Conservation (phyloP, 2,113 vertebrate genomes). For the Pituophis catenifer region DNA sequence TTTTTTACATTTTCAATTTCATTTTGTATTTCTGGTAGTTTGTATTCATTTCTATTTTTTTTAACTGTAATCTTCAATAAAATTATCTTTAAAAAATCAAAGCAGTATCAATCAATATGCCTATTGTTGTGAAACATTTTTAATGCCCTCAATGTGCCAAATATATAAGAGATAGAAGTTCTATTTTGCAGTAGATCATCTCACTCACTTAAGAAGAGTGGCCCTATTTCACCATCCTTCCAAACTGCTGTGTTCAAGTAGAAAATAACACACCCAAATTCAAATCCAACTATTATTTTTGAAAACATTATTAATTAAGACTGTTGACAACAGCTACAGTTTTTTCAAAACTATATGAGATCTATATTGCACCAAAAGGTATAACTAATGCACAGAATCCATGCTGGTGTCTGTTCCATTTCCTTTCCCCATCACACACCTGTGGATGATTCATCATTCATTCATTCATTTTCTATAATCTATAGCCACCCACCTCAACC, state of each 20-base stretch:
- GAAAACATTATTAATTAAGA: neutral
- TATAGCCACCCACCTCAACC: neutral
- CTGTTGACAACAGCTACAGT: neutral
- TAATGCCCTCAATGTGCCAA: neutral
- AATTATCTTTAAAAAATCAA: neutral
- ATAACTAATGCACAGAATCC: neutral
- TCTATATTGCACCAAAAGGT: neutral
- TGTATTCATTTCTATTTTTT: neutral
- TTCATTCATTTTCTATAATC: neutral
- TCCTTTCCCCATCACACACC: neutral
- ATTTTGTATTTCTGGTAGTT: neutral
- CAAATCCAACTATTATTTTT: neutral
- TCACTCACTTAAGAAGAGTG: neutral
- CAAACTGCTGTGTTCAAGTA: neutral
- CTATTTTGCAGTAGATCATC: neutral
- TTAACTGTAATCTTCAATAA: neutral
- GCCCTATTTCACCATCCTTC: neutral
- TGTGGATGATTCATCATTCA: neutral
- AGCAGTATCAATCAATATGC: neutral
- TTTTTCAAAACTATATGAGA: neutral
- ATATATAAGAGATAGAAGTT: neutral
- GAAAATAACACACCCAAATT: neutral
- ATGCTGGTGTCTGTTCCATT: neutral
- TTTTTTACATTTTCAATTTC: neutral
- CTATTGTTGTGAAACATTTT: neutral